phyloP scores from a whole-genome alignment of 2,113 vertebrate species.

The Erpornis zantholeuca region DNA sequence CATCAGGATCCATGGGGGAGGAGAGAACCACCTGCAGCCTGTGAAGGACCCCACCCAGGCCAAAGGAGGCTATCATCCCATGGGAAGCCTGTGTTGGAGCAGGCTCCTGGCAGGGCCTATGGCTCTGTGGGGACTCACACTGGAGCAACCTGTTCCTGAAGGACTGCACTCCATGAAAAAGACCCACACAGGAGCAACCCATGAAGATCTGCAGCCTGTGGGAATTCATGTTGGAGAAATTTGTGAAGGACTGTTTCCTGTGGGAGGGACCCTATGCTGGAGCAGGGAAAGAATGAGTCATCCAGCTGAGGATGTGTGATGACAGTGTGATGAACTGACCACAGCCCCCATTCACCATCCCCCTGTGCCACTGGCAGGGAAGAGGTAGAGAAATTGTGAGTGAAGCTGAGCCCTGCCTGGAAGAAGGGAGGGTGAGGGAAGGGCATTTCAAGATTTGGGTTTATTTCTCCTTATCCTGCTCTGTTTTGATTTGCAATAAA shows the following conservation, averaged over 20 bases:
- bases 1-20: fast-evolving
- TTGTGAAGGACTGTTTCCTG: not conserved
- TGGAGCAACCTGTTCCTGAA: not conserved
- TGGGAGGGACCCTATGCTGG: not conserved
- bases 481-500: not conserved
- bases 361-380: not conserved
- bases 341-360: not conserved
- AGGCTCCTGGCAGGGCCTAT: not conserved
- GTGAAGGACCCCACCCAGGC: not conserved
- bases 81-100: fast-evolving
- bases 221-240: not conserved
- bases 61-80: not conserved
- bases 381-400: not conserved
- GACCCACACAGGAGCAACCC: not conserved
- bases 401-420: not conserved
- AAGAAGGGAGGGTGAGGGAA: not conserved
- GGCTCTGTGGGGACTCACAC: fast-evolving
- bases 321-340: not conserved
- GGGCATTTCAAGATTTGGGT: not conserved
- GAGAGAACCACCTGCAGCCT: not conserved
- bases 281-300: not conserved
- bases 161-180: not conserved
- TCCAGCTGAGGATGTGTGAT: not conserved
- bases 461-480: not conserved
- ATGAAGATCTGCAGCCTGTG: not conserved